Conservation (phyloP, 2,797 vertebrate genomes). For the Myoxocephalus aenaeus region DNA sequence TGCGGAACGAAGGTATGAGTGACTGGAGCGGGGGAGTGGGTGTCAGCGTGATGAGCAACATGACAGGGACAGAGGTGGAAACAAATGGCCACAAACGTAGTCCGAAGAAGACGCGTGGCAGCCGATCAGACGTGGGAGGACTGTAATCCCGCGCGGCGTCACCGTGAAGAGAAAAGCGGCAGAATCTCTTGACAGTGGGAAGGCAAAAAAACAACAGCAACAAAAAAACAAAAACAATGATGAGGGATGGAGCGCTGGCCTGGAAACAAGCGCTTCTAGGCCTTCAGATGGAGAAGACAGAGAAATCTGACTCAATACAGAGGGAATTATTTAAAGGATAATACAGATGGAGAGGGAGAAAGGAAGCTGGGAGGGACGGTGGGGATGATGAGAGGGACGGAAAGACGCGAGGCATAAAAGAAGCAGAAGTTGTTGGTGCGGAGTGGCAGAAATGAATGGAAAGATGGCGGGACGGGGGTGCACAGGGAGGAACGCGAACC, state of each 20-base stretch:
- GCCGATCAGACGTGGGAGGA: conserved; percentile 71
- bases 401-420: neutral
- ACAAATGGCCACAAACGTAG: conserved; percentile 56
- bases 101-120: conserved; percentile 46
- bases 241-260: conserved; percentile 50
- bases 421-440: conserved; percentile 9
- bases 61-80: conserved; percentile 57
- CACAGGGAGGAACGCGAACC: neutral
- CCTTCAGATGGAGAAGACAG: conserved; percentile 40
- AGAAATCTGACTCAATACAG: conserved; percentile 59
- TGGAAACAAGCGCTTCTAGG: conserved; percentile 59
- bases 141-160: conserved; percentile 59
- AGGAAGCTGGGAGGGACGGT: conserved; percentile 15
- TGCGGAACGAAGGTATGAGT: conserved; percentile 22
- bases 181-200: conserved; percentile 62
- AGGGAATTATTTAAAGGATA: conserved; percentile 71
- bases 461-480: neutral
- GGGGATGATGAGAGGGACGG: neutral
- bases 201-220: conserved; percentile 24
- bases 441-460: neutral
- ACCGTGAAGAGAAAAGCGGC: conserved; percentile 32
- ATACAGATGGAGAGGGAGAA: conserved; percentile 52
- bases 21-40: conserved; percentile 19
- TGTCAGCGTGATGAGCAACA: conserved; percentile 34
- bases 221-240: conserved; percentile 21